Evolutionary conservation across 2,888 invertebrate species (phyloP), one percentile per base, ranked within the genome.

Genomic region (Cephus runcator): DNA sequence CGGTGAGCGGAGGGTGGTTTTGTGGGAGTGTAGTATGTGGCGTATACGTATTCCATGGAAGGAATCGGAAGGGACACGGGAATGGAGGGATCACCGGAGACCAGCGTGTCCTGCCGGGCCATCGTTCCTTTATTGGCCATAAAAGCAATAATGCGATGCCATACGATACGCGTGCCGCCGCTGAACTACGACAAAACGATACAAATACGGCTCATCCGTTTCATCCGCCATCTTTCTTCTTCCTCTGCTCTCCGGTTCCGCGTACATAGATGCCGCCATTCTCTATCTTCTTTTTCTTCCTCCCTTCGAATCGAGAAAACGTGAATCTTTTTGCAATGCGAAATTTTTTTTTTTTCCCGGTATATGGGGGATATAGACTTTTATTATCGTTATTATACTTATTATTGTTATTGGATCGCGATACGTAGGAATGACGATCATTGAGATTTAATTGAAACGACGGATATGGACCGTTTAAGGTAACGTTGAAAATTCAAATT

Each of bases 71-170:
- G 23, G 75, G 73, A 73, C 23, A 11, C 12, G 73, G 73, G 73
- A 71, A 78, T 69, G 82, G 81, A 81, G 75, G 83, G 80, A 84
- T 81, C 78, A 76, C 78, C 79, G 79, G 80, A 81, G 76, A 77
- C 79, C 79, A 81, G 77, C 78, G 36, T 69, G 80, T 83, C 84
- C 83, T 85, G 83, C 83, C 84, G 85, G 83, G 83, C 83, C 83
- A 86, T 88, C 86, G 82, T 85, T 86, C 86, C 85, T 90, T 91
- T 91, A 91, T 91, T 90, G 91, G 87, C 91, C 87, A 91, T 91
- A 91, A 91, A 91, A 89, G 90, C 89, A 91, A 91, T 91, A 91
- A 91, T 90, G 85, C 89, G 88, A 87, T 86, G 84, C 87, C 85
- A 86, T 88, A 84, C 87, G 86, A 87, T 88, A 84, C 88, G 87